phyloP scores from a whole-genome alignment of 92 coral and sea anemone species.

The Muricea muricata region DNA sequence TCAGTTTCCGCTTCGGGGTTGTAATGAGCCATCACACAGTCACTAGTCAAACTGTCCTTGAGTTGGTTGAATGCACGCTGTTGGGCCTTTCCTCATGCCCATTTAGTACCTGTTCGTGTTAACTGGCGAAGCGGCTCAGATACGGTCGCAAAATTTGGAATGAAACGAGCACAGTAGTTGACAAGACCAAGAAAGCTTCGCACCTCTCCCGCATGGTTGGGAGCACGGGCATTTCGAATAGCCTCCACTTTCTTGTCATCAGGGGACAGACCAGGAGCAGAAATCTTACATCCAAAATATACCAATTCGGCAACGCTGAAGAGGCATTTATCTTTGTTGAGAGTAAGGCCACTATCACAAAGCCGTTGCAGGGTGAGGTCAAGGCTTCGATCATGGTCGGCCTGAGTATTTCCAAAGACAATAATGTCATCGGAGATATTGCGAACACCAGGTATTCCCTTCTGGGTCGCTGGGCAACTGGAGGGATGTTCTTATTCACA shows the following conservation, averaged over 20 bases:
- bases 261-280: slow-evolving; percentile 12
- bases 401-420: slow-evolving; percentile 13
- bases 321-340: slow-evolving; percentile 31
- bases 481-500: neutral
- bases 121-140: slow-evolving; percentile 22
- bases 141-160: slow-evolving; percentile 7
- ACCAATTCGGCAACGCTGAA: slow-evolving; percentile 29
- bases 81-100: slow-evolving; percentile 5
- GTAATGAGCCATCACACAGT: slow-evolving; percentile 18
- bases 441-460: slow-evolving; percentile 19
- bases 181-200: slow-evolving; percentile 47
- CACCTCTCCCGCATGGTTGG: slow-evolving; percentile 31
- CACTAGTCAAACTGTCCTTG: slow-evolving; percentile 22
- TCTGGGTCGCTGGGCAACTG: neutral
- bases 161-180: slow-evolving; percentile 13
- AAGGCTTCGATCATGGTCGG: slow-evolving; percentile 36
- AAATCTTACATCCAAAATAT: slow-evolving; percentile 8
- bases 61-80: slow-evolving; percentile 16
- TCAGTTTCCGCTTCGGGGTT: neutral
- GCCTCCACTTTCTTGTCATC: slow-evolving; percentile 8
- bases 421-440: slow-evolving; percentile 55
- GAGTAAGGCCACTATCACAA: slow-evolving; percentile 36
- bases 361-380: slow-evolving; percentile 13
- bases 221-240: neutral
- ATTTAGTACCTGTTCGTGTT: slow-evolving; percentile 5